Evolutionary conservation across 2,888 invertebrate species (phyloP).

Genomic region (Calameuta pallipes): DNA sequence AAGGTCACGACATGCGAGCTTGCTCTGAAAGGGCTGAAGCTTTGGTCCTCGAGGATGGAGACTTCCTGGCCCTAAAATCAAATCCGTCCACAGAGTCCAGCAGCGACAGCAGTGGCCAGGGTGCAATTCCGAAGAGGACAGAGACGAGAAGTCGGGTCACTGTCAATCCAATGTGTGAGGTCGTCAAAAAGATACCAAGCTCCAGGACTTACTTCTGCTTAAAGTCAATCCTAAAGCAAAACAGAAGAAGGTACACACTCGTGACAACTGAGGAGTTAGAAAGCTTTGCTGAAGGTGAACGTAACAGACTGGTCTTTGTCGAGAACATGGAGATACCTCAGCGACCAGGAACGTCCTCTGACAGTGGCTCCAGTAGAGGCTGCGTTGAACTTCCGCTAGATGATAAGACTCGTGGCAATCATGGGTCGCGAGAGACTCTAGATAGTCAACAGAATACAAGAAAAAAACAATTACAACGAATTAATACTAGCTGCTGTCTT

Average conservation of each 20-base stretch:
- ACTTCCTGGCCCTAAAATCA: neutral
- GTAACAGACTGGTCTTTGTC: neutral
- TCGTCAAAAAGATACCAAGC: constrained; percentile 40
- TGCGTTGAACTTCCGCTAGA: neutral
- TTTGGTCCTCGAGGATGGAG: constrained; percentile 27
- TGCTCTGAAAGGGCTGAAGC: constrained; percentile 16
- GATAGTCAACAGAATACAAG: constrained; percentile 16
- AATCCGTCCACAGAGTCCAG: constrained; percentile 10
- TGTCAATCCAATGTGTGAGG: constrained; percentile 51
- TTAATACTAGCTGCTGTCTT: neutral
- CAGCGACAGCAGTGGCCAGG: constrained; percentile 21
- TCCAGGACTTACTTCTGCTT: constrained; percentile 60
- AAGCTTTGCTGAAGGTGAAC: constrained; percentile 7
- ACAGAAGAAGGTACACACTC: constrained; percentile 55
- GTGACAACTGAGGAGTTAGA: constrained; percentile 45
- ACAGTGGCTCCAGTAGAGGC: neutral
- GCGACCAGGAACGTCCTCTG: neutral
- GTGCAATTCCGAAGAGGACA: constrained; percentile 51
- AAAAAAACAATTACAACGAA: neutral
- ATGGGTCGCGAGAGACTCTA: constrained; percentile 31
- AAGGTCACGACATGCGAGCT: constrained; percentile 2
- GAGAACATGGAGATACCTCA: neutral
- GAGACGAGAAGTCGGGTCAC: constrained; percentile 38
- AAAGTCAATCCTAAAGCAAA: constrained; percentile 61
- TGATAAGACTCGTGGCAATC: neutral